phyloP scores from a whole-genome alignment of 1,140 invertebrate species.

The Plodia interpunctella region DNA sequence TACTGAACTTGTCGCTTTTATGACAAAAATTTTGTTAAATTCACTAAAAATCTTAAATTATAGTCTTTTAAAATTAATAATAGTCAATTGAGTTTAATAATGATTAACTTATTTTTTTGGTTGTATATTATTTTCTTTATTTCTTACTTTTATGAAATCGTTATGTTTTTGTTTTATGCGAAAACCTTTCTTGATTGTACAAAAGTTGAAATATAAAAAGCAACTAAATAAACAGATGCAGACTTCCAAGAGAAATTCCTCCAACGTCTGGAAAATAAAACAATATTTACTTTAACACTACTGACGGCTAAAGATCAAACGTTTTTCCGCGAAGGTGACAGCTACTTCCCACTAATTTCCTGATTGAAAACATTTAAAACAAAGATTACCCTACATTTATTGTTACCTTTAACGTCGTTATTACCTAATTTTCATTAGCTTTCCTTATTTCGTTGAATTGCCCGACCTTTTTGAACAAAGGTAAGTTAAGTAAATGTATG shows the following conservation, averaged over 20 bases:
- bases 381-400: not conserved
- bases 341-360: not conserved
- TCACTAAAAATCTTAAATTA: too few relatives aligned
- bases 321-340: not conserved
- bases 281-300: not conserved
- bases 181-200: not conserved
- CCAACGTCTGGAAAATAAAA: not conserved
- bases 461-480: constrained; percentile 31
- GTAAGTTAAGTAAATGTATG: constrained; percentile 28
- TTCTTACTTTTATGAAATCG: too few relatives aligned
- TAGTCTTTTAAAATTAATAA: too few relatives aligned
- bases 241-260: not conserved
- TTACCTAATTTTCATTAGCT: constrained; percentile 10
- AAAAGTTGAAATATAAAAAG: not conserved
- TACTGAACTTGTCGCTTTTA: too few relatives aligned
- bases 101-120: too few relatives aligned
- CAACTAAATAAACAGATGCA: not conserved
- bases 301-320: not conserved
- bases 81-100: too few relatives aligned
- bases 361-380: not conserved
- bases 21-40: too few relatives aligned
- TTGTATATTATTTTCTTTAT: too few relatives aligned
- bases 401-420: not conserved
- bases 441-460: constrained; percentile 25
- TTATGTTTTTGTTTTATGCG: too few relatives aligned